Evolutionary conservation across 2,888 invertebrate species (phyloP).

Genomic region (Panzeria rudis): DNA sequence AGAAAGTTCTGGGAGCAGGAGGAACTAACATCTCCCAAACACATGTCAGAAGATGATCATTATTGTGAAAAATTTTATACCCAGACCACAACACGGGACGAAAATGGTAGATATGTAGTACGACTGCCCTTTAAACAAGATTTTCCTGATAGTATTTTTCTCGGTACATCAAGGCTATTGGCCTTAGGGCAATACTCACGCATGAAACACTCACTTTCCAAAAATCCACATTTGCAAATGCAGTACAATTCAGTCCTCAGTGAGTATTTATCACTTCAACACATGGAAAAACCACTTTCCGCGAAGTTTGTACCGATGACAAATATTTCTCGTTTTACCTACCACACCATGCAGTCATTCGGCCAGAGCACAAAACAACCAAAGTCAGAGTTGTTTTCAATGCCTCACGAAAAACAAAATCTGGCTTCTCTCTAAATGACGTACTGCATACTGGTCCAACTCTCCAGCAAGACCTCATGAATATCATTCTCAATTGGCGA

Average conservation of each 20-base stretch:
- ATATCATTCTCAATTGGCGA: conserved; percentile 23
- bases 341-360: conserved; percentile 22
- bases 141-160: no score
- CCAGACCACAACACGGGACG: background rate
- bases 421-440: conserved; percentile 11
- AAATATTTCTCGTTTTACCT: conserved; percentile 36
- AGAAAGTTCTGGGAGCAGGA: conserved; percentile 4
- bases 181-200: background rate
- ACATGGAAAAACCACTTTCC: conserved; percentile 31
- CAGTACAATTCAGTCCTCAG: conserved; percentile 12
- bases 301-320: conserved; percentile 20
- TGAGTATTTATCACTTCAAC: conserved; percentile 25
- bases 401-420: no score
- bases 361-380: conserved; percentile 22
- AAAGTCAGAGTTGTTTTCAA: no score
- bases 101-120: no score
- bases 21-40: background rate
- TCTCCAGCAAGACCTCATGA: conserved; percentile 15
- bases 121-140: no score
- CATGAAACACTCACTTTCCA: background rate
- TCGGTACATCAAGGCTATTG: background rate
- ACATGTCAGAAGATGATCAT: background rate
- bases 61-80: background rate
- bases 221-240: conserved; percentile 3
- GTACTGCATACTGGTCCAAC: conserved; percentile 15